Base-by-base conservation (phyloP, 2,113 vertebrate genomes). In the Macrotus californicus region DNA sequence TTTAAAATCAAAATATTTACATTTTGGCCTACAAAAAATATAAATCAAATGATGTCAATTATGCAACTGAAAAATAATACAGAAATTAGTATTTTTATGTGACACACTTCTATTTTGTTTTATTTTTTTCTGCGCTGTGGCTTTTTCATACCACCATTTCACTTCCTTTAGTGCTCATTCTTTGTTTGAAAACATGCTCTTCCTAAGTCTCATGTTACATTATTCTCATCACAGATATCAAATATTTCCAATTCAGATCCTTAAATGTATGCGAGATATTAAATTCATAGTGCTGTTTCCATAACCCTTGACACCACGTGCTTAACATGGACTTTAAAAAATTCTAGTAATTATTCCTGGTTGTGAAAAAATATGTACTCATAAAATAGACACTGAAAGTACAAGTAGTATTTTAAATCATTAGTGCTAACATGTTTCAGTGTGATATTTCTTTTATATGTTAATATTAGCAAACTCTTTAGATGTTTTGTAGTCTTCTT, bases 391-490 rank as follows among this genome's bases (percentile, higher is more conserved):
- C 43, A 91, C 66, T 90, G 75, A 50, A 69, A 89, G 26, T 54
- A 0, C 92, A 87, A 94, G 66, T 52, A 48, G 67, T 77, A 82
- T 91, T 97, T 96, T 93, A 86, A 93, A 72, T 61, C 72, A 61
- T 95, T 67, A 96, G 67, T 1, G 34, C 52, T 84, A 64, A 84
- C 50, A 29, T 31, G 66, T n/a, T 64, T 84, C 22, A 5, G 34
- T 87, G 66, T 81, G 39, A 31, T 76, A 95, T 92, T 95, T 95
- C 96, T 89, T 95, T 91, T 81, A 43, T 88, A 70, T 67, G 86
- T 94, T 86, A 94, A 76, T 91, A 82, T 72, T 50, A 88, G 31
- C 39, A 14, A 61, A 73, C 59, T 95, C 75, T 82, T 82, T 48
- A 87, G 36, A 77, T 70, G 46, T 66, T 95, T 82, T 79, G 50